These are phyloP conservation scores for Glossosoma conforme DNA, from an alignment of 1,140 invertebrate species.

Conservation along the genomic window DNA sequence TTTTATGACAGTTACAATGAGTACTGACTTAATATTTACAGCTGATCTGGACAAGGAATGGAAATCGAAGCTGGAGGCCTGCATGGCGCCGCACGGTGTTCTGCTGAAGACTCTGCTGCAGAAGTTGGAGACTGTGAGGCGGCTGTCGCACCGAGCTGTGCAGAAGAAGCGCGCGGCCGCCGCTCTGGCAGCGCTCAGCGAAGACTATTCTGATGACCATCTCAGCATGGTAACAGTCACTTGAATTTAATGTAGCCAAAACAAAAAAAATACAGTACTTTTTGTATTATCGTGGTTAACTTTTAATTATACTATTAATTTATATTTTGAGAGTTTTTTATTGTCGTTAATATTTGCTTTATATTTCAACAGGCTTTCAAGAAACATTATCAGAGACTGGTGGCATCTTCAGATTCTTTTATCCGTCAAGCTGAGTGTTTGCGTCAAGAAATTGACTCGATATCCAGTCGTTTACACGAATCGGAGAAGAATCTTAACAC, in stretches of 20 bases:
- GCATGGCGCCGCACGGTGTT: constrained; percentile 4
- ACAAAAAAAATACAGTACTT: too few species aligned
- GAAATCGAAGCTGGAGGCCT: constrained; percentile 9
- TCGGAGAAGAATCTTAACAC: constrained; percentile 11
- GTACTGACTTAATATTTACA: constrained; percentile 3
- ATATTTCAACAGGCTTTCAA: too few species aligned
- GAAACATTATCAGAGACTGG: too few species aligned
- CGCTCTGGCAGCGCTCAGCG: constrained; percentile 11
- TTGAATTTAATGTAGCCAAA: too few species aligned
- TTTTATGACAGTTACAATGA: background rate
- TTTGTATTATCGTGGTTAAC: too few species aligned
- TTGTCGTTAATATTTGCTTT: too few species aligned
- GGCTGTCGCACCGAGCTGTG: constrained; percentile 9
- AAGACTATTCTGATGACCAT: constrained; percentile 4
- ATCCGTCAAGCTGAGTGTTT: constrained; percentile 16
- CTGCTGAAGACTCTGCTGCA: constrained; percentile 3
- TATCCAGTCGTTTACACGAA: background rate
- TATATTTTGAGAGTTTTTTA: too few species aligned
- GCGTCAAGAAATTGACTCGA: constrained; percentile 11
- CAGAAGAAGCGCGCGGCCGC: constrained; percentile 13
- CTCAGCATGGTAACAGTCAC: too few species aligned
- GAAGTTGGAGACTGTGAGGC: constrained; percentile 4
- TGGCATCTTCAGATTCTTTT: constrained; percentile 14
- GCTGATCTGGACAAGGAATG: constrained; percentile 18
- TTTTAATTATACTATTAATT: too few species aligned